Evolutionary conservation across 2,888 invertebrate species (phyloP), one percentile per base, ranked within the genome.

Genomic region (Coenonympha glycerion): DNA sequence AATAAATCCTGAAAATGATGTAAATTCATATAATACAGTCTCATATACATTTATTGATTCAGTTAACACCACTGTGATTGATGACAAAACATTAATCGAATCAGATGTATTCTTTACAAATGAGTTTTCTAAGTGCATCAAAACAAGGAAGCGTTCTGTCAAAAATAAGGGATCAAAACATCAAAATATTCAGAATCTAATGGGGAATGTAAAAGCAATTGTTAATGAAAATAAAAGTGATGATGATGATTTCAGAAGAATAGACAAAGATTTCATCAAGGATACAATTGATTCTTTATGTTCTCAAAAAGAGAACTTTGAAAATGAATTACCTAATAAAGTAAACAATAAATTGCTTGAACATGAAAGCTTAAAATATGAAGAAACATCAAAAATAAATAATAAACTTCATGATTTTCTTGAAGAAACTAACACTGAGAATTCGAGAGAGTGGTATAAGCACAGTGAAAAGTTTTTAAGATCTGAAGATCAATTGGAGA

Each of bases 391-490:
- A 15, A 15, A 40, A 40, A 4, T 26, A 26, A 24, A 9, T 24
- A 24, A 40, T 26, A 16, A 26, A 28, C 15, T 6, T 6, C 28
- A 18, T 28, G 3, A 6, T 5, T 15, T 28, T 18, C 28, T 28
- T 1, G 31, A 19, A 11, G 19, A 11, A n/a, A n/a, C n/a, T n/a
- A n/a, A n/a, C n/a, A 8, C 18, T 31, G 5, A 41, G 15, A 11
- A 24, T 34, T 15, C 21, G 13, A 45, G 45, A 13, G 33, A 45
- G 18, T 45, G 45, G 33, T 45, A 45, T 24, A 16, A n/a, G 3
- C 34, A 4, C 13, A 34, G 34, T 45, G 24, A 45, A n/a, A 24
- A n/a, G 2, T 45, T 34, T 18, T 34, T 45, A 15, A 24, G n/a
- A 11, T 13, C 16, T 34, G 45, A 34, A 3, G 24, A 22, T 11